Percentiles rank a stretch among this genome's conserved stretches.
Conservation (phyloP, 2,797 vertebrate species). For the Rhynchonycteris naso region DNA sequence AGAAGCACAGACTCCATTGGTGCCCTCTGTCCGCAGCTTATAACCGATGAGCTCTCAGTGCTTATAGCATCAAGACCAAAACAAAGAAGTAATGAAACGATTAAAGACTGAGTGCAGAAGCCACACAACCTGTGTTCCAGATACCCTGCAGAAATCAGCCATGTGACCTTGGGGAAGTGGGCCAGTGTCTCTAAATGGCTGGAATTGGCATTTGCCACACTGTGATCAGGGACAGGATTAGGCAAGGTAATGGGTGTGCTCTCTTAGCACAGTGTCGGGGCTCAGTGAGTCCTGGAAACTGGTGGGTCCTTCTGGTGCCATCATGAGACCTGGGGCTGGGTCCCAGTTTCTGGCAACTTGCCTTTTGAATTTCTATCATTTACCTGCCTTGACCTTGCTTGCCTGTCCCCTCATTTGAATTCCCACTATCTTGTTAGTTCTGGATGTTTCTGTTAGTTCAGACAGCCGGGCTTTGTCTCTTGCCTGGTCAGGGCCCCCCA, state of each 20-base stretch:
- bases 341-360: fast-evolving
- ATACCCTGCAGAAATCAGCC: no score
- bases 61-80: not conserved
- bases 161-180: not conserved
- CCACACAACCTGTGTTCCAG: not conserved
- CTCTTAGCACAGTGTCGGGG: not conserved
- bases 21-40: fast-evolving
- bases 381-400: not conserved
- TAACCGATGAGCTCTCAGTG: no score
- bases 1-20: fast-evolving
- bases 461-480: not conserved
- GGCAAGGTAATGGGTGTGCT: not conserved
- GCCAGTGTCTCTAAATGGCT: not conserved
- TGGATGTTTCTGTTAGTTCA: not conserved
- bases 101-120: not conserved
- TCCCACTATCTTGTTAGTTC: not conserved
- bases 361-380: not conserved
- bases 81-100: not conserved
- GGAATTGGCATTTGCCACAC: not conserved
- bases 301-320: not conserved
- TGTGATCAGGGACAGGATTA: not conserved
- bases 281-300: not conserved
- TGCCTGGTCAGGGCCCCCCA: not conserved
- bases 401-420: not conserved
- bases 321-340: not conserved